phyloP scores from a whole-genome alignment of 2,113 vertebrate genomes.

The Sorex araneus region DNA sequence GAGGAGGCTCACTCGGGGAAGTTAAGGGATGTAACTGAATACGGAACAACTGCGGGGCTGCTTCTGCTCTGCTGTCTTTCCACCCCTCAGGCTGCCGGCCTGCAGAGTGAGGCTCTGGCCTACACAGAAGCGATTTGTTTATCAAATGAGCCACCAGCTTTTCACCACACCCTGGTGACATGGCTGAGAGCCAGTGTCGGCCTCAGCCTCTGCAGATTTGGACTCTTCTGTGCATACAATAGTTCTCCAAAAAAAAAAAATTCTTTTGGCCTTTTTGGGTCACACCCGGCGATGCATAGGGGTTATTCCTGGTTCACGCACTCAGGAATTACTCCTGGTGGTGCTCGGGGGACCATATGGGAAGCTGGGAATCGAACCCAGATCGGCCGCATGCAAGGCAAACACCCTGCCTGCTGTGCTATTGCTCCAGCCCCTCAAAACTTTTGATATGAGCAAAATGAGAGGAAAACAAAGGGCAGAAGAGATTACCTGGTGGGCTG shows the following conservation, averaged over 20 bases:
- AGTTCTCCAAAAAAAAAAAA: too few relatives aligned
- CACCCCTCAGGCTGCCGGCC: background rate
- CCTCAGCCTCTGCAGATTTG: background rate
- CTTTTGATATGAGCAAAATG: background rate
- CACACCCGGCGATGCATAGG: too few relatives aligned
- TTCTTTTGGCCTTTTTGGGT: too few relatives aligned
- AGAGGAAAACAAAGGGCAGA: too few relatives aligned
- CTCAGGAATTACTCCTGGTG: too few relatives aligned
- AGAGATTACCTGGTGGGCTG: too few relatives aligned
- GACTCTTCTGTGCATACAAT: conserved; percentile 7
- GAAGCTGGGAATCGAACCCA: too few relatives aligned
- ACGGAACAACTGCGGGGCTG: background rate
- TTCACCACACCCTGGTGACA: background rate
- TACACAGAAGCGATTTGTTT: background rate
- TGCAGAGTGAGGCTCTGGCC: background rate
- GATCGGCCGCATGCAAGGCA: too few relatives aligned
- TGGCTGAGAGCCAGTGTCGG: background rate
- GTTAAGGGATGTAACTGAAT: background rate
- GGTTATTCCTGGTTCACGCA: too few relatives aligned
- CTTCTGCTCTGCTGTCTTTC: background rate
- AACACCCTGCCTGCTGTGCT: too few relatives aligned
- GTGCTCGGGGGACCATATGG: too few relatives aligned
- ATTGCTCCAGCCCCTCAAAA: too few relatives aligned
- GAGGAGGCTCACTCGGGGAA: background rate
- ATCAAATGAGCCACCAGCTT: background rate